A percentile compares a stretch with the other conserved stretches of the same genome.
Conservation (phyloP, 2,797 vertebrate species). For the Peromyscus eremicus region DNA sequence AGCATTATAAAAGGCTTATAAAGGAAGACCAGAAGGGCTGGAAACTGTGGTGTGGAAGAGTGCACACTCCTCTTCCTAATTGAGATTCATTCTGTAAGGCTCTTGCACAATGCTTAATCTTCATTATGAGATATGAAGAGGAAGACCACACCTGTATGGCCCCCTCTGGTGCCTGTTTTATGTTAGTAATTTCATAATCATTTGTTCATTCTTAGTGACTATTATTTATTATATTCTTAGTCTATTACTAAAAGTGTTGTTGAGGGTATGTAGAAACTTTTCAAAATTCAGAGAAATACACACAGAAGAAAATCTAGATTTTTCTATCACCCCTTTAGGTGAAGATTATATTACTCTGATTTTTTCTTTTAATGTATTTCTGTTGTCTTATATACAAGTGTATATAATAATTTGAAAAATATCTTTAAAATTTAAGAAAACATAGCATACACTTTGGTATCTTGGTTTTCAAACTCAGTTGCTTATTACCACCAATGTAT, state of each 20-base stretch:
- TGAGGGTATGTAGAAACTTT: not conserved
- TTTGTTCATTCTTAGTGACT: not conserved
- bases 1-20: not conserved
- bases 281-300: not conserved
- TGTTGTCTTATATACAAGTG: not conserved
- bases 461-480: not conserved
- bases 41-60: conserved; percentile 48
- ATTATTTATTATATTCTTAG: not conserved
- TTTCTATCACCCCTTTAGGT: not conserved
- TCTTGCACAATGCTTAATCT: conserved; percentile 62
- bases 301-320: conserved; percentile 33
- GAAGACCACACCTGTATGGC: not conserved
- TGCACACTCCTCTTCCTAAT: conserved; percentile 56
- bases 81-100: conserved; percentile 53
- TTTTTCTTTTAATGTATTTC: conserved; percentile 19
- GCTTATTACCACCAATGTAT: not conserved
- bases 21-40: conserved; percentile 43
- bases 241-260: not conserved
- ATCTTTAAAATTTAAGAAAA: not conserved
- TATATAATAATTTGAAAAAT: not conserved
- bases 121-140: conserved; percentile 64
- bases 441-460: not conserved
- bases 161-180: conserved; percentile 40
- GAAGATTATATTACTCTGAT: not conserved
- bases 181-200: not conserved